Conservation (phyloP, 2,797 vertebrate genomes). For the Sebastes cheni region DNA sequence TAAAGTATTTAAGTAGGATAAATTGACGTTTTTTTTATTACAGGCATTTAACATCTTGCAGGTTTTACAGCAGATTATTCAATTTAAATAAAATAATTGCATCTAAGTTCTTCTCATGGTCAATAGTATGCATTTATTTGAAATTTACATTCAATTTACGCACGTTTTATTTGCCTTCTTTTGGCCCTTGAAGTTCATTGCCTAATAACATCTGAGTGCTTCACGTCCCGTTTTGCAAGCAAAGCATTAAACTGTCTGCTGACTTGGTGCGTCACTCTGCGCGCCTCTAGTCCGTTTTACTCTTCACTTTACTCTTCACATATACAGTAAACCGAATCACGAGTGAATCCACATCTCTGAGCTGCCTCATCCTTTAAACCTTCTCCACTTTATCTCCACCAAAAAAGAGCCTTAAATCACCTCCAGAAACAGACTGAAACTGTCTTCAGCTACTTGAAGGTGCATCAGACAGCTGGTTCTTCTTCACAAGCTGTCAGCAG, state of each 20-base stretch:
- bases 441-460: conserved; percentile 12
- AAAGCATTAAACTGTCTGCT: background rate
- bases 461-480: conserved; percentile 54
- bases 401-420: conserved; percentile 25
- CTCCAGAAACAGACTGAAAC: conserved; percentile 9
- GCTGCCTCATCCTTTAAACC: background rate
- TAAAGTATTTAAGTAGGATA: background rate
- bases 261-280: conserved; percentile 3
- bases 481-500: conserved; percentile 54
- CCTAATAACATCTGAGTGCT: background rate
- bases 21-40: background rate
- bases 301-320: background rate
- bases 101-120: too few species aligned
- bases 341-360: conserved; percentile 21
- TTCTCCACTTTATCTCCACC: conserved; percentile 7
- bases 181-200: background rate
- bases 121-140: background rate
- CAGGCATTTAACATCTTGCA: background rate
- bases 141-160: background rate
- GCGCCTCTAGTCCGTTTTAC: conserved; percentile 20
- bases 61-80: background rate
- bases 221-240: background rate
- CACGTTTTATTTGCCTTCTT: background rate
- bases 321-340: conserved; percentile 36
- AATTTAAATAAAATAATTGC: background rate